Conservation (phyloP, 2,888 invertebrate species). For the Drosophila peninsularis region DNA sequence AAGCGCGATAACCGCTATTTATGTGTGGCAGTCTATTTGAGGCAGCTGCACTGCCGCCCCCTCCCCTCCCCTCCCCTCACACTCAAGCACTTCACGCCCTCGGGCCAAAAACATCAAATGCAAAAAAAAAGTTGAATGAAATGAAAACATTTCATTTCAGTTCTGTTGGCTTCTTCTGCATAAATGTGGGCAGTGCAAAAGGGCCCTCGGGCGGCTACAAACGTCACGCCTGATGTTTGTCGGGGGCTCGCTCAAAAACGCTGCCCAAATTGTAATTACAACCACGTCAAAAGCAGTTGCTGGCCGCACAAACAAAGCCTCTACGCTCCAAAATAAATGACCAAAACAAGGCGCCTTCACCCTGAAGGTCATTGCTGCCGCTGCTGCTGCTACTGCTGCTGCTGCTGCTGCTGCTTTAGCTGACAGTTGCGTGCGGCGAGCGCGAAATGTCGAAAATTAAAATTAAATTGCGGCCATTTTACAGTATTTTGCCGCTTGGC, state of each 20-base stretch:
- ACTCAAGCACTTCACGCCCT: conserved; percentile 33
- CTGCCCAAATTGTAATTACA: conserved; percentile 72
- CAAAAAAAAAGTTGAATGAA: conserved; percentile 24
- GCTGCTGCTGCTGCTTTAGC: conserved; percentile 9
- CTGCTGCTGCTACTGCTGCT: not conserved
- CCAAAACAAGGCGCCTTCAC: conserved; percentile 48
- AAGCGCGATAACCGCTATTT: conserved; percentile 71
- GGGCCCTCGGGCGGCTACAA: conserved; percentile 2
- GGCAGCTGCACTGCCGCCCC: conserved; percentile 34
- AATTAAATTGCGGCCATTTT: conserved; percentile 66
- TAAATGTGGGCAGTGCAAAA: conserved; percentile 14
- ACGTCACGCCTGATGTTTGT: conserved; percentile 57
- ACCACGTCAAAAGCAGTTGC: conserved; percentile 72
- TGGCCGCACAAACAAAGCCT: conserved; percentile 57
- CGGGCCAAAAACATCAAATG: conserved; percentile 51
- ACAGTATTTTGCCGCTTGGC: conserved; percentile 40
- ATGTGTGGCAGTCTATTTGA: conserved; percentile 56
- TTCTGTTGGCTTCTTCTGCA: conserved; percentile 6
- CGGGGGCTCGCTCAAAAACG: conserved; percentile 44
- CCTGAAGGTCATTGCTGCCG: conserved; percentile 21
- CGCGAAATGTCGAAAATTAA: conserved; percentile 48
- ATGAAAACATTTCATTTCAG: conserved; percentile 11
- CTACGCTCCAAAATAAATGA: conserved; percentile 68
- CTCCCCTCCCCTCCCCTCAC: not conserved
- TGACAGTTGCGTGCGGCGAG: conserved; percentile 26